Percentiles rank a stretch among this genome's conserved stretches.
Evolutionary conservation across 2,888 invertebrate species (phyloP).

Genomic region (Acleris cristana): DNA sequence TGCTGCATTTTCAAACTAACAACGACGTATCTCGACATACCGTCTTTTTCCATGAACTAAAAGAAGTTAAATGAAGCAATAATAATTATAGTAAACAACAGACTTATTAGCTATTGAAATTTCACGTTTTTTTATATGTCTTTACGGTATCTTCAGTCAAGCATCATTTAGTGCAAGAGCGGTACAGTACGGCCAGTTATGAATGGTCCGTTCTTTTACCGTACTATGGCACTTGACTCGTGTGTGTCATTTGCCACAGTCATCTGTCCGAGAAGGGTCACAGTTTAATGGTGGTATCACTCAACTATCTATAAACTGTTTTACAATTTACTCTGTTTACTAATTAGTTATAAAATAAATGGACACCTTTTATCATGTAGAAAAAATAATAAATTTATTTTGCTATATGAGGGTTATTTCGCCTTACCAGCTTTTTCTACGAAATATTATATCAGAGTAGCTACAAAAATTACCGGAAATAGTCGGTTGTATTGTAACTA

Average conservation of each 20-base stretch:
- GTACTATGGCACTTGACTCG: conserved; percentile 2
- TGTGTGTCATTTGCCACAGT: conserved; percentile 14
- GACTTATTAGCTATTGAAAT: conserved; percentile 51
- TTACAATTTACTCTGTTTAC: conserved; percentile 51
- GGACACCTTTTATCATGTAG: not conserved
- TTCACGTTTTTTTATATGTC: conserved; percentile 46
- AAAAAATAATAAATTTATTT: not conserved
- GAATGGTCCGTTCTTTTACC: conserved; percentile 40
- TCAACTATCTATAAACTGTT: conserved; percentile 53
- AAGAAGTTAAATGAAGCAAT: conserved; percentile 46
- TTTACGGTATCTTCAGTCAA: conserved; percentile 51
- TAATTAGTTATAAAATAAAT: conserved; percentile 41
- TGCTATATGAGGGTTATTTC: too few relatives aligned
- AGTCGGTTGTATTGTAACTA: conserved; percentile 67
- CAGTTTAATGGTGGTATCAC: conserved; percentile 38
- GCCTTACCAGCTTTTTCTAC: not conserved
- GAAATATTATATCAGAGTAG: conserved; percentile 14
- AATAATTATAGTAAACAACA: conserved; percentile 51
- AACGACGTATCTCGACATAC: conserved; percentile 18
- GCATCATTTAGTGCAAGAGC: conserved; percentile 56
- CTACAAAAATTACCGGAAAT: conserved; percentile 59
- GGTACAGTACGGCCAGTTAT: conserved; percentile 47
- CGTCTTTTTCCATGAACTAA: conserved; percentile 29
- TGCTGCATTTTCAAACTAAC: conserved; percentile 16
- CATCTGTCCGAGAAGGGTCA: conserved; percentile 42